phyloP scores from a whole-genome alignment of 2,888 invertebrate species.

The Linnaemya tessellans region DNA sequence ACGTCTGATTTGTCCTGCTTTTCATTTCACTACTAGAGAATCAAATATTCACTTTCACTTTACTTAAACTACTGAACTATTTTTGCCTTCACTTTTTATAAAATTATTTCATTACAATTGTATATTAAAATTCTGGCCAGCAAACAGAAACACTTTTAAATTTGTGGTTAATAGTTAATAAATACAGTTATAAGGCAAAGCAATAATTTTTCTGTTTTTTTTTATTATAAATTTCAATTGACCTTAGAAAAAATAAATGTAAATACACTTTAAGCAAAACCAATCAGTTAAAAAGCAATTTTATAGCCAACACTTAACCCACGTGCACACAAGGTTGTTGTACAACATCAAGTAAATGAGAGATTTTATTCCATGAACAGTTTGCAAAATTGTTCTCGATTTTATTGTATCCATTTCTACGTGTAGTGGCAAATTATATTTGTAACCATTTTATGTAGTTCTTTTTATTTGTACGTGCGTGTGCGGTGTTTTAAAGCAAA shows the following conservation, averaged over 20 bases:
- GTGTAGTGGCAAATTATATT: not conserved
- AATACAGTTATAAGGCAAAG: not conserved
- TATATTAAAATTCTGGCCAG: not conserved
- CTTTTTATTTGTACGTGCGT: not conserved
- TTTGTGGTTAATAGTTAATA: not conserved
- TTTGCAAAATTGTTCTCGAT: not conserved
- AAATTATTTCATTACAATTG: not conserved
- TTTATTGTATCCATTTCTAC: not conserved
- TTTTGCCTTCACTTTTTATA: not conserved
- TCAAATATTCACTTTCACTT: not conserved
- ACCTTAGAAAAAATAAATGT: slow-evolving; percentile 4
- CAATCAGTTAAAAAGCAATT: slow-evolving; percentile 66
- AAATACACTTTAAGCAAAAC: slow-evolving; percentile 41
- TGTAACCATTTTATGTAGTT: not conserved
- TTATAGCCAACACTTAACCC: slow-evolving; percentile 46
- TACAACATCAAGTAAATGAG: slow-evolving; percentile 6
- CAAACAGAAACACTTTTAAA: not conserved
- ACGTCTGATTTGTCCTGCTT: too few species aligned
- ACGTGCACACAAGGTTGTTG: not conserved
- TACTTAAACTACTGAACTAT: not conserved
- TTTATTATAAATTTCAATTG: slow-evolving; percentile 22
- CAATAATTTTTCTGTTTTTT: not conserved
- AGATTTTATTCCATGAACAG: slow-evolving; percentile 2
- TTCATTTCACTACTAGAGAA: too few species aligned
- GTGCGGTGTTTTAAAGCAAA: slow-evolving; percentile 23